These are phyloP conservation scores for Drosophila hawaiiensis DNA, from an alignment of 2,888 invertebrate genomes.

Conservation along the genomic window DNA sequence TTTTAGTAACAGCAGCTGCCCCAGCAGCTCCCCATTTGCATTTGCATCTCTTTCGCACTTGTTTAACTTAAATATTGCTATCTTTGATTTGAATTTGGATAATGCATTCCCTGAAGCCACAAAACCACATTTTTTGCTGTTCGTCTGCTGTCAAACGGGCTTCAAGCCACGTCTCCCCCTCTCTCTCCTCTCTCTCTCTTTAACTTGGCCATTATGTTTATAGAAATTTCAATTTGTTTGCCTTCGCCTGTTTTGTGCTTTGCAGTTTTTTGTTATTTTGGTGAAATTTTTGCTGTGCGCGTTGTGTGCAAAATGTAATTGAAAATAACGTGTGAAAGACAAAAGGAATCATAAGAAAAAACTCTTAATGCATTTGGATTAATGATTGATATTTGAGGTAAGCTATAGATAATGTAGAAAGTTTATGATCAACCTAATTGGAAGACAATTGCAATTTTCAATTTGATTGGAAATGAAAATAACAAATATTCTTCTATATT, in stretches of 20 bases:
- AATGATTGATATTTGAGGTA: conserved; percentile 51
- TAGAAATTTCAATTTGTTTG: conserved; percentile 62
- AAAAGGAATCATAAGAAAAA: conserved; percentile 31
- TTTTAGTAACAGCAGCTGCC: conserved; percentile 29
- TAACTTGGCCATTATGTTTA: conserved; percentile 42
- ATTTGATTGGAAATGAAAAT: neutral
- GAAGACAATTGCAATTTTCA: neutral
- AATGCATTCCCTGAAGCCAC: conserved; percentile 72
- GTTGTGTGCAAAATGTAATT: conserved; percentile 62
- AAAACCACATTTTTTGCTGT: conserved; percentile 68
- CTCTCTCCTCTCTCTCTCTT: neutral
- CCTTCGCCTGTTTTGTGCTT: conserved; percentile 33
- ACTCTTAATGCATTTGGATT: conserved; percentile 44
- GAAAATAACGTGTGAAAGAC: conserved; percentile 58
- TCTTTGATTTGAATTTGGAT: conserved; percentile 67
- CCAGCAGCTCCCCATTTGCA: conserved; percentile 10
- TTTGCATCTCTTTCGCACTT: conserved; percentile 22
- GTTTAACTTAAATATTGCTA: conserved; percentile 27
- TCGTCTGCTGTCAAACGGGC: conserved; percentile 44
- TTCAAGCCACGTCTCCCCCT: conserved; percentile 9
- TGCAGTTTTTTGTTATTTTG: conserved; percentile 50
- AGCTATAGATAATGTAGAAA: conserved; percentile 37
- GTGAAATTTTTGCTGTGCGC: conserved; percentile 59
- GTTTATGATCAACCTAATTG: conserved; percentile 21
- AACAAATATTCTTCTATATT: neutral